Percentiles rank a stretch among this genome's conserved stretches.
These are phyloP conservation scores for Agrenia bidenticulata DNA, from an alignment of 2,888 invertebrate species.

Conservation along the genomic window DNA sequence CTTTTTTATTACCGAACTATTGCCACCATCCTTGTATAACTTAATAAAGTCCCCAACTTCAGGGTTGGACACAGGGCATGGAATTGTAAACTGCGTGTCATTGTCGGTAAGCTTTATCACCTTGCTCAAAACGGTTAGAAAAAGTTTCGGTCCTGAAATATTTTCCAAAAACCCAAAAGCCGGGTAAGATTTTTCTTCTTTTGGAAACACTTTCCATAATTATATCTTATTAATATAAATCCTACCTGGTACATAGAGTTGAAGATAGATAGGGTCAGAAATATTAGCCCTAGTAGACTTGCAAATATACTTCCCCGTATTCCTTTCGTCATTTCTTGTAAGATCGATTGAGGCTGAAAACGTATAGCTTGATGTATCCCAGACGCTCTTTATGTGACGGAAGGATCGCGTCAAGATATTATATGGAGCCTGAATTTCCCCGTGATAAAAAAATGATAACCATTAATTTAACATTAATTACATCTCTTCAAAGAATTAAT, in stretches of 20 bases:
- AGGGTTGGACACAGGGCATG: slow-evolving; percentile 40
- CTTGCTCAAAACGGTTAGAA: slow-evolving; percentile 27
- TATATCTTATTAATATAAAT: too few relatives aligned
- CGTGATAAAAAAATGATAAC: too few relatives aligned
- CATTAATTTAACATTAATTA: background rate
- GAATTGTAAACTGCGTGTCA: slow-evolving; percentile 28
- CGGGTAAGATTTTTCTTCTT: too few relatives aligned
- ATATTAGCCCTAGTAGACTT: slow-evolving; percentile 27
- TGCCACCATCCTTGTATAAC: slow-evolving; percentile 20
- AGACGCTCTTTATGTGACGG: slow-evolving; percentile 37
- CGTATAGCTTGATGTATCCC: slow-evolving; percentile 27
- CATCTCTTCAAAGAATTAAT: background rate
- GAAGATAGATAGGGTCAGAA: slow-evolving; percentile 19
- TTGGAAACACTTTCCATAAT: too few relatives aligned
- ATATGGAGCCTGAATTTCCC: slow-evolving; percentile 37
- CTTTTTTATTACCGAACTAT: background rate
- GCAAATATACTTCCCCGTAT: slow-evolving; percentile 37
- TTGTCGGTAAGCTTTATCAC: slow-evolving; percentile 21
- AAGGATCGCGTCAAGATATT: slow-evolving; percentile 35
- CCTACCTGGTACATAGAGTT: slow-evolving; percentile 36
- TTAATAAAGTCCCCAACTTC: slow-evolving; percentile 26
- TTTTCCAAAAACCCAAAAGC: background rate
- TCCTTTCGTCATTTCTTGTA: slow-evolving; percentile 31
- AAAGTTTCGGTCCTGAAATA: slow-evolving; percentile 29
- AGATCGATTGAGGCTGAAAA: slow-evolving; percentile 38